Base-by-base conservation (phyloP, 1,140 invertebrate genomes). In the Formica exsecta region DNA sequence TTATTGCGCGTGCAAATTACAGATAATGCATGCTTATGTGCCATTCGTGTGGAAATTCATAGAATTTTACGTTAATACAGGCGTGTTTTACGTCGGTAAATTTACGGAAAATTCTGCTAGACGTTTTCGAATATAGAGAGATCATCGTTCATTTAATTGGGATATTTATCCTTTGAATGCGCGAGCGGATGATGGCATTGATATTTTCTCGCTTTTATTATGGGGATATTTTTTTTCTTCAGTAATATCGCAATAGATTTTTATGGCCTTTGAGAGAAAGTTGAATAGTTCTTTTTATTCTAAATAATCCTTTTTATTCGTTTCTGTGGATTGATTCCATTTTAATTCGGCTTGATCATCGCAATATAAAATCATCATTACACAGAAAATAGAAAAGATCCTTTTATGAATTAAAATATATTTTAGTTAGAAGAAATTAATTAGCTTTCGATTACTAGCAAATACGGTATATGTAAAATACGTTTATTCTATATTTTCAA, bases 1-100 rank as follows among this genome's bases (percentile, higher is more conserved):
- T 85, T 85, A 85, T 64, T 29, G 44, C 44, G 57, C 38, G 4
- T 68, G 62, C 25, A 51, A 79, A 87, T 87, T 87, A 54, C 44
- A 22, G 38, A 71, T 87, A 85, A 77, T 71, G 57, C 36, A 64
- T 32, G 32, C 36, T 25, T 38, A 29, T 36, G 32, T 22, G 38
- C 6, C 38, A 29, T 65, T 48, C n/a, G 13, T 8, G 19, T 13
- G 19, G 19, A 38, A 57, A 85, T 65, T 81, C 11, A 51, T 84
- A 62, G 59, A 65, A 54, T 85, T 85, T 70, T 54, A 41, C 57
- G n/a, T n/a, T 44, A 36, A 48, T 32, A 5, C n/a, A 57, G 3
- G 32, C 62, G n/a, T 19, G 65, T 29, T 68, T 80, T 51, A 32
- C 2, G 13, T 38, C 22, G n/a, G 19, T 4, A 48, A 84, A 48